Conservation (phyloP, 1,140 invertebrate species). For the Euwallacea fornicatus region DNA sequence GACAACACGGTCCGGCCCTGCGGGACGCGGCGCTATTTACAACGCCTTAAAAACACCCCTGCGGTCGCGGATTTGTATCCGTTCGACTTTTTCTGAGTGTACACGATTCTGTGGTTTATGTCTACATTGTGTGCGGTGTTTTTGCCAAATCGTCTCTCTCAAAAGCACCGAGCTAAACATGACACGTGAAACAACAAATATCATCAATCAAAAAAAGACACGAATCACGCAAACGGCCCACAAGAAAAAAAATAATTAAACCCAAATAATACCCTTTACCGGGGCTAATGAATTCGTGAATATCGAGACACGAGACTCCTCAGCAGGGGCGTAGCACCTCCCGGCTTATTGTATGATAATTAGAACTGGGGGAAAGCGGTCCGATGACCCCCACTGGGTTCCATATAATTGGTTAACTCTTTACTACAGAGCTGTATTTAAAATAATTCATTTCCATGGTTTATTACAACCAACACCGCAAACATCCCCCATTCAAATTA, state of each 20-base stretch:
- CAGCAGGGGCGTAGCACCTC: conserved; percentile 44
- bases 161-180: no score
- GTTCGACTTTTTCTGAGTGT: conserved; percentile 11
- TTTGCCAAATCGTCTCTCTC: no score
- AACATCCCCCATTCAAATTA: no score
- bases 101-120: conserved; percentile 1
- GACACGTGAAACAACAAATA: neutral
- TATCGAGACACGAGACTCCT: conserved; percentile 37
- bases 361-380: conserved; percentile 41
- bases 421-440: conserved; percentile 1
- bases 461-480: no score
- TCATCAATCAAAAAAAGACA: conserved; percentile 28
- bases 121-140: no score
- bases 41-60: conserved; percentile 27
- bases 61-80: conserved; percentile 25
- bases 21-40: conserved; percentile 34
- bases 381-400: conserved; percentile 24
- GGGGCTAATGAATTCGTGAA: conserved; percentile 37
- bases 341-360: conserved; percentile 46
- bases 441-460: neutral
- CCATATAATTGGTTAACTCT: conserved; percentile 23
- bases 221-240: conserved; percentile 30
- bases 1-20: conserved; percentile 27
- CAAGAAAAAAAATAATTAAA: conserved; percentile 35
- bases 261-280: conserved; percentile 31